These are phyloP conservation scores for Tachystola acroxantha DNA, from an alignment of 2,888 invertebrate species.

Conservation along the genomic window DNA sequence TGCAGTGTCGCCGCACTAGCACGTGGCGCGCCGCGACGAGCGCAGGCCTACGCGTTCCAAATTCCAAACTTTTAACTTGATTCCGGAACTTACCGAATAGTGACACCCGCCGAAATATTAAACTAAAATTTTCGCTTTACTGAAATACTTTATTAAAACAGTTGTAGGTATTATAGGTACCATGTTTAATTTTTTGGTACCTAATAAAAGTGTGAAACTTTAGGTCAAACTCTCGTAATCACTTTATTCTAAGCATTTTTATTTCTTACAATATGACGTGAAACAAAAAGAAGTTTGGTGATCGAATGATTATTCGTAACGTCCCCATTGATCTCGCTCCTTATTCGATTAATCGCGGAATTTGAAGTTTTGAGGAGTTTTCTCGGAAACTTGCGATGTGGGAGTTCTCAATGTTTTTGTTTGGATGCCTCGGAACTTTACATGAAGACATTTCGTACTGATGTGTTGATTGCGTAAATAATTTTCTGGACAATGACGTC, in stretches of 20 bases:
- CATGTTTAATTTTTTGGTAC: background rate
- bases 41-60: conserved; percentile 61
- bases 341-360: conserved; percentile 59
- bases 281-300: conserved; percentile 9
- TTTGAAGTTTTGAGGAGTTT: conserved; percentile 58
- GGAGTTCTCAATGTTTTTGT: conserved; percentile 55
- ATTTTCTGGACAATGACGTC: conserved; percentile 19
- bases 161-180: no score
- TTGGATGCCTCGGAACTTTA: conserved; percentile 34
- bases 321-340: conserved; percentile 43
- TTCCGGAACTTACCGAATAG: conserved; percentile 15
- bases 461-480: conserved; percentile 49
- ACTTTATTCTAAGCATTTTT: background rate
- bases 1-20: conserved; percentile 64
- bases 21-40: conserved; percentile 65
- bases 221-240: background rate
- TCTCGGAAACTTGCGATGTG: conserved; percentile 63
- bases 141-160: background rate
- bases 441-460: conserved; percentile 66
- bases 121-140: background rate
- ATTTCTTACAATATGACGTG: background rate
- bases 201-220: background rate
- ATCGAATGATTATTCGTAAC: conserved; percentile 35
- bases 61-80: conserved; percentile 29
- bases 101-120: no score